These are phyloP conservation scores for Protaetia brevitarsis DNA, from an alignment of 1,140 invertebrate genomes.

Conservation along the genomic window DNA sequence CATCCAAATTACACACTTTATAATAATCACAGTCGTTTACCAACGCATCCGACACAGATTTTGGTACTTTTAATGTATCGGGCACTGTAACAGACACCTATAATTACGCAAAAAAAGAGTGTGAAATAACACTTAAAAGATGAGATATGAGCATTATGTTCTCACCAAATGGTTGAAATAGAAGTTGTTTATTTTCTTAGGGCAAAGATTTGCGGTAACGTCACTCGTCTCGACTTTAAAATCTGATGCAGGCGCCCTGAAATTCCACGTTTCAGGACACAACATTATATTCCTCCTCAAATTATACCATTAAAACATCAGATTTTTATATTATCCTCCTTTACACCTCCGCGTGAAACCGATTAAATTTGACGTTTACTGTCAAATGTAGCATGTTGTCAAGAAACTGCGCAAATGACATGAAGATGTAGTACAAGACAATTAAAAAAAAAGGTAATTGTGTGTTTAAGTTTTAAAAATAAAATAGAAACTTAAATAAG, in stretches of 20 bases:
- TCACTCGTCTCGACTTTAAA: slow-evolving; percentile 41
- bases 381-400: too few species aligned
- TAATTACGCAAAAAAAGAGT: slow-evolving; percentile 30
- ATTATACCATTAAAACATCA: too few species aligned
- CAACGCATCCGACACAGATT: slow-evolving; percentile 45
- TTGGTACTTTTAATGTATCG: slow-evolving; percentile 48
- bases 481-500: too few species aligned
- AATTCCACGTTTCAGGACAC: slow-evolving; percentile 56
- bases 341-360: too few species aligned
- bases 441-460: too few species aligned
- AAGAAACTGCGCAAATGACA: too few species aligned
- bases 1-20: slow-evolving; percentile 48
- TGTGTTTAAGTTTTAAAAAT: too few species aligned
- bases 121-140: background rate
- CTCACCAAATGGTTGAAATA: slow-evolving; percentile 56
- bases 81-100: slow-evolving; percentile 57
- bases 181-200: slow-evolving; percentile 45
- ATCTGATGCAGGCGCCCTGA: slow-evolving; percentile 48
- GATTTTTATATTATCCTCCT: too few species aligned
- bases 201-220: slow-evolving; percentile 31
- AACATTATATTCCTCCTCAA: slow-evolving; percentile 55
- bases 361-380: too few species aligned
- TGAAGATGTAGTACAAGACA: too few species aligned
- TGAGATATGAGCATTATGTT: background rate
- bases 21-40: slow-evolving; percentile 57